Conservation (phyloP, 1,140 invertebrate species). For the Drosophila hydei region DNA sequence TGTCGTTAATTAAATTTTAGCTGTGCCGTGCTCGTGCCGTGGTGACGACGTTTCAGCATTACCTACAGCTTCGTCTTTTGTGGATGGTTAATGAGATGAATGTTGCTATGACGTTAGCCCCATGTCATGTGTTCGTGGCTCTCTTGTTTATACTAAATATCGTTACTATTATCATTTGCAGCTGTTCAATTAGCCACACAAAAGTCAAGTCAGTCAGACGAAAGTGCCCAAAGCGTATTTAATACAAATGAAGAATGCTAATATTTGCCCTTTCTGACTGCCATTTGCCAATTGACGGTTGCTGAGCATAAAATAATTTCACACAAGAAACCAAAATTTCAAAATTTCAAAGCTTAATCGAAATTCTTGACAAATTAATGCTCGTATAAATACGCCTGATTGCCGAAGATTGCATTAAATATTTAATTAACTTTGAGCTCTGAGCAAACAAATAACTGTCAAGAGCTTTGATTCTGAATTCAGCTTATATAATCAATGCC, state of each 20-base stretch:
- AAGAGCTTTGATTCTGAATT: not conserved
- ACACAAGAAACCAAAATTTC: too few relatives aligned
- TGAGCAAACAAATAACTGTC: conserved; percentile 7
- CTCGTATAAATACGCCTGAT: not conserved
- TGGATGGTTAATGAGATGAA: conserved; percentile 43
- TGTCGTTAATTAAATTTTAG: conserved; percentile 74
- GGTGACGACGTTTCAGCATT: not conserved
- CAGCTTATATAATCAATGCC: conserved; percentile 10
- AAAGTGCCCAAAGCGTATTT: conserved; percentile 5
- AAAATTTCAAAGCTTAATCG: too few relatives aligned
- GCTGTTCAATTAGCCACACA: conserved; percentile 30
- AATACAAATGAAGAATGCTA: conserved; percentile 32
- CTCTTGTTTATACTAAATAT: conserved; percentile 27
- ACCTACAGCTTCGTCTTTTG: conserved; percentile 16
- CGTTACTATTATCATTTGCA: conserved; percentile 48
- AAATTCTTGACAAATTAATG: not conserved
- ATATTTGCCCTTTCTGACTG: conserved; percentile 35
- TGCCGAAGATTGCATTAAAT: conserved; percentile 5
- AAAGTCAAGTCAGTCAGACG: not conserved
- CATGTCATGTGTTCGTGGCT: too few relatives aligned
- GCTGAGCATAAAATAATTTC: too few relatives aligned
- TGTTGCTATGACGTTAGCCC: conserved; percentile 24
- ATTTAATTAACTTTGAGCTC: conserved; percentile 25
- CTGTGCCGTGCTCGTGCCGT: not conserved
- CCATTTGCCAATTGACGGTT: too few relatives aligned